These are phyloP conservation scores for Trididemnum nubilum DNA, from an alignment of 23 tunicate species.

Conservation along the genomic window DNA sequence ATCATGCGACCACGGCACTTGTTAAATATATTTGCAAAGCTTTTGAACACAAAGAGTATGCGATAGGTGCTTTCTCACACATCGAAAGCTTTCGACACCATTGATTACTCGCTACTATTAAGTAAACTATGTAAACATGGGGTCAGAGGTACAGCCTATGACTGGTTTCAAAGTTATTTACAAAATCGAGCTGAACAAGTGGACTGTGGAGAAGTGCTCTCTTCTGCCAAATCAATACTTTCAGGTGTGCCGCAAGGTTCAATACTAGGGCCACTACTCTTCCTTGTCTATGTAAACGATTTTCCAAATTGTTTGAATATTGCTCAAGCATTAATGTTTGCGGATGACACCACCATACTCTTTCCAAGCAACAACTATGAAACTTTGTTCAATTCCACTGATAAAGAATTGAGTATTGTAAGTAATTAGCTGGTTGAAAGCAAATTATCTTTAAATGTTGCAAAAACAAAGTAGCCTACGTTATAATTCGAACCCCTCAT, in stretches of 20 bases:
- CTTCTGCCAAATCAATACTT: not conserved
- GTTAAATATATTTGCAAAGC: not conserved
- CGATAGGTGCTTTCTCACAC: constrained; percentile 16
- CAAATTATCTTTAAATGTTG: constrained; percentile 1
- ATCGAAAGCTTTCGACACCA: constrained; percentile 36
- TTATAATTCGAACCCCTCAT: not conserved
- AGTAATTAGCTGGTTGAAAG: not conserved
- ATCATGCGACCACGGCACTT: not conserved
- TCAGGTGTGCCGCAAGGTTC: constrained; percentile 31
- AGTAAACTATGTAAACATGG: constrained; percentile 21
- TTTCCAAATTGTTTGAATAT: not conserved
- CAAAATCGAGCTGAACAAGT: not conserved
- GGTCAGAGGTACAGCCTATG: constrained; percentile 17
- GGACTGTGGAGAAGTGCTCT: constrained; percentile 1
- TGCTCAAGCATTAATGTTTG: constrained; percentile 14
- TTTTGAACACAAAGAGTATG: constrained; percentile 2
- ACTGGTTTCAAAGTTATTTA: constrained; percentile 33
- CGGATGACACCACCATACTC: constrained; percentile 23
- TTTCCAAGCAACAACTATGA: not conserved
- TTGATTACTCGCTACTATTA: constrained; percentile 20
- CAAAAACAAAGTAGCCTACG: constrained; percentile 11
- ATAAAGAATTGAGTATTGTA: not conserved
- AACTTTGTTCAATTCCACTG: not conserved
- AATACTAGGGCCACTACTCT: constrained; percentile 26
- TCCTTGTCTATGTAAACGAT: constrained; percentile 4